Evolutionary conservation across 2,113 vertebrate genomes (phyloP), one percentile per base, ranked within the genome.

Genomic region (Micronycteris hirsuta): DNA sequence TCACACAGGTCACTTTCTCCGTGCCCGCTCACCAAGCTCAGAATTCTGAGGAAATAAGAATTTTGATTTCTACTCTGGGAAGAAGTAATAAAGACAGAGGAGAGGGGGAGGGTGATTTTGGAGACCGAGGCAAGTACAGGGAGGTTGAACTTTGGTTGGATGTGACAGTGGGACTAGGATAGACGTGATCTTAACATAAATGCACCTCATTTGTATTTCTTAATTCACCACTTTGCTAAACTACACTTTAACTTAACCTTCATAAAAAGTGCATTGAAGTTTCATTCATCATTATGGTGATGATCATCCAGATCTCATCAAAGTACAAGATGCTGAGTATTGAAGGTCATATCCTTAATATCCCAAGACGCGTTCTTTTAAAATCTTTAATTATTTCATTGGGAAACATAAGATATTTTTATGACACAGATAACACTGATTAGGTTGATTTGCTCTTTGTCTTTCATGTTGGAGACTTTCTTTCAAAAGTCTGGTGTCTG

Each of bases 11-110:
- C 68, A 67, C 43, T 80, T 45, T 84, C 33, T 95, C 58, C 31
- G 36, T 87, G 38, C 41, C 52, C 84, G 52, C 47, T 95, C 54
- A 49, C n/a, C 47, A 70, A 36, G 38, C 76, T 10, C 3, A 73
- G 76, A 68, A 89, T 93, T 96, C 49, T 80, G 15, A 85, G 86
- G 77, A 93, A 70, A 86, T 67, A 31, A 54, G n/a, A 93, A 14
- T 49, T 93, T 58, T 77, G 17, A 71, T 85, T 96, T 33, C 71
- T 85, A 7, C 80, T 22, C 33, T 77, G 22, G 67, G 61, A 91
- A 89, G 88, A 93, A 91, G 43, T n/a, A 45, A 26, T 58, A 43
- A 12, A 93, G 15, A 91, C 54, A 85, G 45, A 91, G 31, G 43
- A 88, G 56, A 91, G 41, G 24, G 41, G 24, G 16, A 77, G 47